phyloP scores from a whole-genome alignment of 2,113 vertebrate genomes.

The Xiphophorus hellerii region DNA sequence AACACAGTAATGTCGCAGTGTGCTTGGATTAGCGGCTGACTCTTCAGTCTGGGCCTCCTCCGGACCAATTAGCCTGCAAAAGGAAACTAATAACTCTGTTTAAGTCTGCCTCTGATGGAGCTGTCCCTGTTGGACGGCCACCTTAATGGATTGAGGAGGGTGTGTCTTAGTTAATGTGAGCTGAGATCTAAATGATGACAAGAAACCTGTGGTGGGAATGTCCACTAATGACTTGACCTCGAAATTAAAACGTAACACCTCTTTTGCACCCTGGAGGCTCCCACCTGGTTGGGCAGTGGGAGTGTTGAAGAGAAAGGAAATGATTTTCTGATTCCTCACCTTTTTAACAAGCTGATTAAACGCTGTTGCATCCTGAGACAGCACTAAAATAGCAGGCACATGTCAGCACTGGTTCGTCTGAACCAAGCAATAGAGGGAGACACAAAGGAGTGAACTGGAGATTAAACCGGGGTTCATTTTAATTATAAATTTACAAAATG shows the following conservation, averaged over 20 bases:
- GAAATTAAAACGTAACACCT: conserved; percentile 53
- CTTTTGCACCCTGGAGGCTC: conserved; percentile 34
- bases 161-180: conserved; percentile 51
- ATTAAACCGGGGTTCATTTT: conserved; percentile 9
- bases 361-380: conserved; percentile 70
- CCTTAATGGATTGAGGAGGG: conserved; percentile 66
- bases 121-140: conserved; percentile 63
- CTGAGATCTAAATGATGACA: conserved; percentile 64
- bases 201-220: conserved; percentile 57
- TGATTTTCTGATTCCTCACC: conserved; percentile 62
- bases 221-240: conserved; percentile 46
- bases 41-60: conserved; percentile 63
- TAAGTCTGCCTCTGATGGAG: conserved; percentile 73
- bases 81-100: conserved; percentile 76
- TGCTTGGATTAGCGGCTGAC: conserved; percentile 20
- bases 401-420: conserved; percentile 78
- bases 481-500: no score
- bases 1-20: conserved; percentile 12
- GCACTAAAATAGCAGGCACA: conserved; percentile 80
- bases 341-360: conserved; percentile 81
- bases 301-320: conserved; percentile 33
- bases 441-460: conserved; percentile 32
- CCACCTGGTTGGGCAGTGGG: conserved; percentile 51
- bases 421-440: conserved; percentile 56
- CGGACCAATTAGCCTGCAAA: conserved; percentile 78